phyloP scores from a whole-genome alignment of 2,888 invertebrate genomes.

The Muscina levida region DNA sequence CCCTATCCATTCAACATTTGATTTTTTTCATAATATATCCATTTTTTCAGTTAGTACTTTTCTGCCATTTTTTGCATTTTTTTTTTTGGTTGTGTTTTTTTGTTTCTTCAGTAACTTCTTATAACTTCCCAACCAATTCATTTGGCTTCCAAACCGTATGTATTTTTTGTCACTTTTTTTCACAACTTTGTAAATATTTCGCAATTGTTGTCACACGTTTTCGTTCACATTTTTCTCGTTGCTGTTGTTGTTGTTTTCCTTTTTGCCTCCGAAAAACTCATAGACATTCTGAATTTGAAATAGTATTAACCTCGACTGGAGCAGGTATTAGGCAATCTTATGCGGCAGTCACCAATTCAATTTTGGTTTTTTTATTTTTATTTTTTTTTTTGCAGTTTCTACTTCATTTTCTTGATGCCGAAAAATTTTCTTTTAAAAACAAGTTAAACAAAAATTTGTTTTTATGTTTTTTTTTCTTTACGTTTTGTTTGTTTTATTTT shows the following conservation, averaged over 20 bases:
- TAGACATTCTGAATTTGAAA: conserved; percentile 29
- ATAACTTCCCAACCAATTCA: no score
- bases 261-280: conserved; percentile 19
- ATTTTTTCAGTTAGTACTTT: no score
- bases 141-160: no score
- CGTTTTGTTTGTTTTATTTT: no score
- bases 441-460: conserved; percentile 33
- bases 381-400: background rate
- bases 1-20: no score
- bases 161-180: conserved; percentile 4
- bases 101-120: no score
- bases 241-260: background rate
- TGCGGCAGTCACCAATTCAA: conserved; percentile 12
- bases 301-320: conserved; percentile 65
- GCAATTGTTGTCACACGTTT: background rate
- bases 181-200: background rate
- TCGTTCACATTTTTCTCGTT: conserved; percentile 5
- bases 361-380: conserved; percentile 9
- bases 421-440: conserved; percentile 30
- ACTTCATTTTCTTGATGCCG: background rate
- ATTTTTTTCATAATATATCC: no score
- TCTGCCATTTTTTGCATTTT: no score
- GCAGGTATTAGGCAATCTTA: conserved; percentile 33
- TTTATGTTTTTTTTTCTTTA: background rate
- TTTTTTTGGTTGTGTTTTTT: no score